Evolutionary conservation across 2,113 vertebrate species (phyloP), one percentile per base, ranked within the genome.

Genomic region (Gulo gulo): DNA sequence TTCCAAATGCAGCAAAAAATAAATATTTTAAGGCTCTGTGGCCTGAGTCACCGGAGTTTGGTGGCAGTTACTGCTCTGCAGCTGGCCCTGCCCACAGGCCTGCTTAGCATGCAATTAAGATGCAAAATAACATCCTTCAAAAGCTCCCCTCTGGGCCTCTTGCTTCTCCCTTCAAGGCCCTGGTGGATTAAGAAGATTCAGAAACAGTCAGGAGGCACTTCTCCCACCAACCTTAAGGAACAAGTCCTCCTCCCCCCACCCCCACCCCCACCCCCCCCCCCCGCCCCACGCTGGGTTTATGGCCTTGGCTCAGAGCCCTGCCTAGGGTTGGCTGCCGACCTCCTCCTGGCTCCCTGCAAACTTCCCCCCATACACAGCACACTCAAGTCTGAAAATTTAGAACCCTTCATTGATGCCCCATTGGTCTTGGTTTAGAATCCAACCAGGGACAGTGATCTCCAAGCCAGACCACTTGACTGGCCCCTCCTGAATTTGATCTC

Each of bases 11-110:
- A 65, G 39, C 36, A 81, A 61, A 93, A 96, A 97, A 95, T 87
- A 95, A 97, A 97, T 97, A 93, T 95, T 94, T 94, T 79, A 93
- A 95, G 34, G 57, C 85, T 91, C 88, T 89, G 96, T 88, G 95
- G 94, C 97, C 97, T 88, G 97, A 97, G 87, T 98, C 92, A 47
- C 96, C 9, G 0, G 18, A 73, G 96, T 86, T 92, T 61, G 34
- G 96, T 87, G 91, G 26, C n/a, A 18, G 89, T 85, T 96, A 76
- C 52, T 20, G 23, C 78, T 95, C 14, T 88, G 96, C 83, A 97
- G 63, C 97, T 91, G 97, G 67, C 59, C 55, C 24, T 97, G 97
- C 97, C 97, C 34, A 23, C 79, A 23, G 95, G 97, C 79, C 95
- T 96, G 84, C 23, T 95, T 88, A 67, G 97, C 94, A 78, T 79